Conservation (phyloP, 1,140 invertebrate genomes). For the Aphaenogaster ashmeadi region DNA sequence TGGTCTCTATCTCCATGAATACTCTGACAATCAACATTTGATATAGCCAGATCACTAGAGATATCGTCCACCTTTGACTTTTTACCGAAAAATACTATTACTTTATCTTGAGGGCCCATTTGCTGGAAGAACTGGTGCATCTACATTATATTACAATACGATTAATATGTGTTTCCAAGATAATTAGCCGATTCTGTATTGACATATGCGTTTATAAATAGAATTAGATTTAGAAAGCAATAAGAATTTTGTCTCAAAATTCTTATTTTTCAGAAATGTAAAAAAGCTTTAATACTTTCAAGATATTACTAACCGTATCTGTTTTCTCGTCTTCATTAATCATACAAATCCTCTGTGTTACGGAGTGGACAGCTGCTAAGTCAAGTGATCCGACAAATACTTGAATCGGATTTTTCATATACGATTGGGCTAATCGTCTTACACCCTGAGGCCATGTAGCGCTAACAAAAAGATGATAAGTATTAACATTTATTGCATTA, state of each 20-base stretch:
- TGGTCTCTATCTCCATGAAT: conserved; percentile 97
- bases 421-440: conserved; percentile 92
- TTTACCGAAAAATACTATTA: conserved; percentile 95
- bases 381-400: conserved; percentile 96
- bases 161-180: conserved; percentile 47
- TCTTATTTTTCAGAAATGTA: conserved; percentile 25
- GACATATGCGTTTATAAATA: conserved; percentile 34
- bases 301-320: conserved; percentile 85
- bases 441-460: conserved; percentile 97
- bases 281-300: conserved; percentile 23
- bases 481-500: conserved; percentile 12
- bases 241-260: background rate
- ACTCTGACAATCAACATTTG: conserved; percentile 90
- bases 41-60: conserved; percentile 92
- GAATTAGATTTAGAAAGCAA: conserved; percentile 1
- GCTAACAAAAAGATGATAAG: conserved; percentile 83
- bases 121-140: conserved; percentile 88
- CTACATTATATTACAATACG: conserved; percentile 80
- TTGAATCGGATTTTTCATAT: conserved; percentile 96
- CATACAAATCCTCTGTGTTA: conserved; percentile 92
- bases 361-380: conserved; percentile 94
- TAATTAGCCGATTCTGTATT: conserved; percentile 9
- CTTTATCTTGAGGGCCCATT: conserved; percentile 92
- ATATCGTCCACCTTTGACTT: conserved; percentile 94
- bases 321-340: conserved; percentile 92